Evolutionary conservation across 2,888 invertebrate genomes (phyloP).

Genomic region (Chalcis sispes): DNA sequence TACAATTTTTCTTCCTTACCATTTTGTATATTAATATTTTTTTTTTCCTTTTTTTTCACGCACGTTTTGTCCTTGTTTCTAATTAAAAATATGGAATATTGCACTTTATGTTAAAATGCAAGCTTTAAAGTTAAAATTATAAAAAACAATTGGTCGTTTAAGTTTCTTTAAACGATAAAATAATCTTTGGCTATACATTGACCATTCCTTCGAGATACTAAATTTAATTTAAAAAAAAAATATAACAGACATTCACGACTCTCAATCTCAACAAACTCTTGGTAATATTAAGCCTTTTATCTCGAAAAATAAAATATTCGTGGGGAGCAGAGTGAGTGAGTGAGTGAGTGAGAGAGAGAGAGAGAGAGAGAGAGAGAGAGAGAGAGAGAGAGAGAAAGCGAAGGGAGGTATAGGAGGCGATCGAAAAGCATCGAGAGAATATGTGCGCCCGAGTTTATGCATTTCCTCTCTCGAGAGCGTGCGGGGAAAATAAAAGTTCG

Average conservation of each 20-base stretch:
- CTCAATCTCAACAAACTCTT: too few relatives aligned
- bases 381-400: not conserved
- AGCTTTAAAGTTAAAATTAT: too few relatives aligned
- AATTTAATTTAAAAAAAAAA: too few relatives aligned
- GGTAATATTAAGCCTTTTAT: conserved; percentile 50
- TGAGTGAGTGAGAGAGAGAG: not conserved
- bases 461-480: conserved; percentile 31
- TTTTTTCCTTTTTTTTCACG: not conserved
- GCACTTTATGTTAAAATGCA: too few relatives aligned
- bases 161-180: too few relatives aligned
- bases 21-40: not conserved
- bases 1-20: not conserved
- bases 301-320: conserved; percentile 35
- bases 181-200: too few relatives aligned
- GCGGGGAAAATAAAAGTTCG: conserved; percentile 56
- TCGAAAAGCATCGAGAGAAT: conserved; percentile 47
- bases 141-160: too few relatives aligned
- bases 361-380: not conserved
- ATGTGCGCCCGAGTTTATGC: conserved; percentile 48
- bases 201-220: too few relatives aligned
- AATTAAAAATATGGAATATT: not conserved
- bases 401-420: not conserved
- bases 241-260: too few relatives aligned
- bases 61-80: not conserved
- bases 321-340: not conserved